Evolutionary conservation across 2,113 vertebrate species (phyloP).

Genomic region (Marmota monax): DNA sequence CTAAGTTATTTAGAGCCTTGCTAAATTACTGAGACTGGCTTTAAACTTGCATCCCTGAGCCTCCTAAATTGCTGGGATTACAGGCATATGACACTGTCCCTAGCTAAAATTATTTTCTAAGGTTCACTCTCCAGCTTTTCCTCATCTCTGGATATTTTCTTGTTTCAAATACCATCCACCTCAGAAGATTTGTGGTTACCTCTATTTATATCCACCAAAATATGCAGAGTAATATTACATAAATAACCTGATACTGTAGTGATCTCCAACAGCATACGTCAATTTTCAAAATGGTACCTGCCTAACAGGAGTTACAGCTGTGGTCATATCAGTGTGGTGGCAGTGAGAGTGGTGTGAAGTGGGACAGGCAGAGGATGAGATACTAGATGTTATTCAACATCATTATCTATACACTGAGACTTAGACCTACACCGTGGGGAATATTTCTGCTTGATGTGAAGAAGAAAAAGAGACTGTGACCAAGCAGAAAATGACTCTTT

Average conservation of each 20-base stretch:
- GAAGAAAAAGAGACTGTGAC: not conserved
- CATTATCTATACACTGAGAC: not conserved
- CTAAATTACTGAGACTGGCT: too few relatives aligned
- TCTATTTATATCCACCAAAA: not conserved
- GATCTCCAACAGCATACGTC: not conserved
- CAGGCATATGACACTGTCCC: too few relatives aligned
- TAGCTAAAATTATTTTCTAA: not conserved
- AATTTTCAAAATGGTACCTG: not conserved
- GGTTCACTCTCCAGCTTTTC: not conserved
- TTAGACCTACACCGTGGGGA: fast-evolving
- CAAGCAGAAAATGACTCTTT: not conserved
- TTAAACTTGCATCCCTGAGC: too few relatives aligned
- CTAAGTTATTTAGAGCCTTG: too few relatives aligned
- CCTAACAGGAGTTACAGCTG: not conserved
- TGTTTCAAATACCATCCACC: not conserved
- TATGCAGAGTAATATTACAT: not conserved
- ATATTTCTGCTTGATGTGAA: not conserved
- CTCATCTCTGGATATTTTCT: not conserved
- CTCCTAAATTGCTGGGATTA: too few relatives aligned
- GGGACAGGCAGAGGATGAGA: fast-evolving
- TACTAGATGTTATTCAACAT: not conserved
- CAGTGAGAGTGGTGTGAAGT: fast-evolving
- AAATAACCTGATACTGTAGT: not conserved
- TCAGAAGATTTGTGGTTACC: not conserved
- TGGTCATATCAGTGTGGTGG: not conserved